Evolutionary conservation across 2,113 vertebrate genomes (phyloP).

Genomic region (Corythaeola cristata): DNA sequence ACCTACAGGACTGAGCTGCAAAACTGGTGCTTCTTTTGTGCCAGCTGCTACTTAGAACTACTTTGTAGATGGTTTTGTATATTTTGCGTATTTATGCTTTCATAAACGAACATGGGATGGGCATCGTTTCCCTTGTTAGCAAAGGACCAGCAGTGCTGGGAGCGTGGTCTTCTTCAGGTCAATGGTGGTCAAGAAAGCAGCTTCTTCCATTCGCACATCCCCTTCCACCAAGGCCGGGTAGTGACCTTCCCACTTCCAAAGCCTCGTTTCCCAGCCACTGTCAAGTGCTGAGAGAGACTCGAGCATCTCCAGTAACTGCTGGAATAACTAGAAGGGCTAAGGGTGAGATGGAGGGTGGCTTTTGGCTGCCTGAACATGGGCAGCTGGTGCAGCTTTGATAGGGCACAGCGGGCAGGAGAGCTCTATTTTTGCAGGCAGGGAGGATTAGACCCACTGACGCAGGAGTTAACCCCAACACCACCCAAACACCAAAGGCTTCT

Average conservation of each 20-base stretch:
- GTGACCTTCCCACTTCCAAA: not conserved
- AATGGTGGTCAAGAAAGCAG: not conserved
- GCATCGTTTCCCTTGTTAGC: not conserved
- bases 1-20: not conserved
- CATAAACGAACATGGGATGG: not conserved
- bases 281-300: not conserved
- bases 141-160: not conserved
- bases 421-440: not conserved
- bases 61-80: not conserved
- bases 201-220: not conserved
- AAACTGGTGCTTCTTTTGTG: not conserved
- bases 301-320: not conserved
- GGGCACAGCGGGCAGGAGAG: not conserved
- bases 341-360: not conserved
- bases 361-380: not conserved
- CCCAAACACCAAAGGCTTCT: not conserved
- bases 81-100: conserved; percentile 15
- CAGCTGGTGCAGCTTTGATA: not conserved
- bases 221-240: not conserved
- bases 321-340: not conserved
- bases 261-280: not conserved
- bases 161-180: fast-evolving
- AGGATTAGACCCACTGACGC: not conserved
- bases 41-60: not conserved
- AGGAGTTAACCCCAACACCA: not conserved